phyloP scores from a whole-genome alignment of 1,140 invertebrate genomes.

The Drosophila triauraria region DNA sequence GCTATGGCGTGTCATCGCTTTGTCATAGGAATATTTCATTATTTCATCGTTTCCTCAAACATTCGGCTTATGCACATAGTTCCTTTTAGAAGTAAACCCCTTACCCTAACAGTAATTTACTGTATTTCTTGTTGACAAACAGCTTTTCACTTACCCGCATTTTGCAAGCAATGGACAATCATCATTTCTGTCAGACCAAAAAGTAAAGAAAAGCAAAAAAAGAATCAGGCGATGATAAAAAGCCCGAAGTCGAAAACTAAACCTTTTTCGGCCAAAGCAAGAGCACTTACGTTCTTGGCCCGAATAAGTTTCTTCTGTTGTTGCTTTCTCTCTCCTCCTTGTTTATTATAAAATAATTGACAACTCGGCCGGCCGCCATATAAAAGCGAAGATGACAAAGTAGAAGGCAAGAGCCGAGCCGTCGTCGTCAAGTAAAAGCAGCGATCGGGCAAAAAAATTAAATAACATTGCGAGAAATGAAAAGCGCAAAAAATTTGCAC shows the following conservation, averaged over 20 bases:
- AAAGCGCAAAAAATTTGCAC: conserved; percentile 57
- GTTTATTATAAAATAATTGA: conserved; percentile 80
- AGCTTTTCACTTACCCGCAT: conserved; percentile 55
- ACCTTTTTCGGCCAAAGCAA: conserved; percentile 30
- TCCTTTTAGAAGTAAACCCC: too few relatives aligned
- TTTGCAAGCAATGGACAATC: conserved; percentile 42
- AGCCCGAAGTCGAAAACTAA: conserved; percentile 11
- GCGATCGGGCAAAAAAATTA: conserved; percentile 30
- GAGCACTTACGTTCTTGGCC: conserved; percentile 68
- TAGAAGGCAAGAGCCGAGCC: conserved; percentile 37
- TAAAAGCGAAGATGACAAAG: conserved; percentile 56
- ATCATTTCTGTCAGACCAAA: conserved; percentile 42
- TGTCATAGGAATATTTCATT: too few relatives aligned
- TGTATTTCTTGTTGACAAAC: conserved; percentile 45
- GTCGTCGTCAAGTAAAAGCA: conserved; percentile 57
- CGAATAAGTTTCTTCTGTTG: conserved; percentile 49
- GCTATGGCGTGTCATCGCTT: too few relatives aligned
- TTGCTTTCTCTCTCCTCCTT: conserved; percentile 20
- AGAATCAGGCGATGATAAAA: neutral
- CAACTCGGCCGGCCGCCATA: conserved; percentile 36
- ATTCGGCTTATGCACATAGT: too few relatives aligned
- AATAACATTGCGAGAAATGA: conserved; percentile 60
- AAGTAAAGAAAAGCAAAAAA: conserved; percentile 5
- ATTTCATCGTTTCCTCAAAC: too few relatives aligned
- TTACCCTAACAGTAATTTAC: conserved; percentile 14